These are phyloP conservation scores for Ooceraea biroi DNA, from an alignment of 1,140 invertebrate species.

Conservation along the genomic window DNA sequence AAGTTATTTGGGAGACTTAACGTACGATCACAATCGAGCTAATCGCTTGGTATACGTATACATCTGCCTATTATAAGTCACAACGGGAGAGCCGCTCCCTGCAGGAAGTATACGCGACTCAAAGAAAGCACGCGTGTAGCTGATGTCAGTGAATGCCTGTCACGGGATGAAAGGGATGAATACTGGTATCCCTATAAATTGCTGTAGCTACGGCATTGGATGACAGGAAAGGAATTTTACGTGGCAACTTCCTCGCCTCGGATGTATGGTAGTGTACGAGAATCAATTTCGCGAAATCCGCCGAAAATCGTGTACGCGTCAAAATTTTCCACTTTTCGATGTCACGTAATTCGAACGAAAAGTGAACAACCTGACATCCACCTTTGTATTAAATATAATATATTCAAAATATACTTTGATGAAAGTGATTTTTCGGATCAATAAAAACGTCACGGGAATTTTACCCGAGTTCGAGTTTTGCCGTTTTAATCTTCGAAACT, in stretches of 20 bases:
- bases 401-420: background rate
- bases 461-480: background rate
- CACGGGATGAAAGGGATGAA: conserved; percentile 55
- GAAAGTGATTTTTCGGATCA: background rate
- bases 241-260: conserved; percentile 10
- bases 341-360: conserved; percentile 9
- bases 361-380: background rate
- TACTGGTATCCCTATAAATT: conserved; percentile 57
- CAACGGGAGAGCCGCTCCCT: conserved; percentile 57
- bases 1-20: background rate
- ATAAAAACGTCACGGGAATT: background rate
- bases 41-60: background rate
- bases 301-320: background rate
- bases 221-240: conserved; percentile 33
- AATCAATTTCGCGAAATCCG: conserved; percentile 21
- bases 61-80: conserved; percentile 44
- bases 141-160: conserved; percentile 53
- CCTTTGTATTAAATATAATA: background rate
- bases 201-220: conserved; percentile 22
- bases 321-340: background rate
- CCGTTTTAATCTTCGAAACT: too few species aligned
- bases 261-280: background rate
- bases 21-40: conserved; percentile 13
- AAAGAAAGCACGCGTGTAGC: conserved; percentile 40
- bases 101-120: conserved; percentile 53